Evolutionary conservation across 2,797 vertebrate species (phyloP), one percentile per base, ranked within the genome.

Genomic region (Gadopsis marmoratus): DNA sequence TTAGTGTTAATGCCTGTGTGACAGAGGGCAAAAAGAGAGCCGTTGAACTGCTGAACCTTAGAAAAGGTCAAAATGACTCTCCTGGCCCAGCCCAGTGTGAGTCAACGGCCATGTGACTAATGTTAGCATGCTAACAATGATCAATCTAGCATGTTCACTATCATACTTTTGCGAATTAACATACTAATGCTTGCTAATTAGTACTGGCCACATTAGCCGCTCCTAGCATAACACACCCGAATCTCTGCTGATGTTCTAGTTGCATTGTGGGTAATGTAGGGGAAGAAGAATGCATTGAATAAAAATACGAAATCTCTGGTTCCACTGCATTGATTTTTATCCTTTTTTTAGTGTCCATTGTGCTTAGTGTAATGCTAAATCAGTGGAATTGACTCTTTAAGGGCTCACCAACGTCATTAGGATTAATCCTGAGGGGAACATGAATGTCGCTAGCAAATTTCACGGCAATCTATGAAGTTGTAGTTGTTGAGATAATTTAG

Each of bases 31-130:
- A 62, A 54, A 11, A 13, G 29, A 33, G 19, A 45, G 19, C n/a
- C 12, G 63, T 4, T 62, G 60, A 70, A 43, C 39, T 59, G 37
- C 37, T 51, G 35, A 75, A 71, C 47, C 17, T 63, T 26, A 53
- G 33, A 54, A 19, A 62, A 77, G 41, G 54, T 39, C 26, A 76
- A 29, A 23, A 41, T 54, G 14, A 51, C 13, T 48, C 23, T 64
- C 43, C 21, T 33, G 54, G 63, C 13, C 10, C 9, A 37, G 41
- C 0, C 1, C 39, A 48, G 50, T 48, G 29, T 65, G 29, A 66
- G 43, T 26, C 47, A 12, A 45, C 45, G 26, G 53, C 33, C 19
- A 19, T 17, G 60, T 7, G 26, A 26, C 26, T 26, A 26, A 45
- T 31, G 23, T 53, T 4, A 37, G 8, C 33, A 8, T 51, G 26